Conservation (phyloP, 2,888 invertebrate species). For the Pachliopta kotzebuea region DNA sequence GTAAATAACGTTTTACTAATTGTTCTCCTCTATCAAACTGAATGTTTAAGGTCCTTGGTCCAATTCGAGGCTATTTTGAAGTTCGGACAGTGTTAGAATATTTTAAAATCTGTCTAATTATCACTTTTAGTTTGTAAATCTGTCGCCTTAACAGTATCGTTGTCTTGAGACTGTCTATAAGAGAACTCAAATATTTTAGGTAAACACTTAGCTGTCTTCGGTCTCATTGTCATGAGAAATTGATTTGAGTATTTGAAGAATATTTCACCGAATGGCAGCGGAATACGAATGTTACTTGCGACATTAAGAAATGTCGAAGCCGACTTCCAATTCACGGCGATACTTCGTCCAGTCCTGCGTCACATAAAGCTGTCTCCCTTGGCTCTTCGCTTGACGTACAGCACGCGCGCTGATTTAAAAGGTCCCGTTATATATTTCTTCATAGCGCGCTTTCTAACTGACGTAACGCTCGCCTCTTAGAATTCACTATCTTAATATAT, state of each 20-base stretch:
- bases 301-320: constrained; percentile 26
- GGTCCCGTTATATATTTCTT: constrained; percentile 31
- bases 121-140: too few species aligned
- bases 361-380: constrained; percentile 31
- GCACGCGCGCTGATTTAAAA: constrained; percentile 30
- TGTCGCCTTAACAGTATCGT: too few species aligned
- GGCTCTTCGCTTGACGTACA: constrained; percentile 20
- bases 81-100: too few species aligned
- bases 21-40: too few species aligned
- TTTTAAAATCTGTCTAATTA: too few species aligned
- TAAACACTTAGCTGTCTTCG: too few species aligned
- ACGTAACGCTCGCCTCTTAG: constrained; percentile 34
- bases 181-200: too few species aligned
- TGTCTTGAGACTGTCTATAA: too few species aligned
- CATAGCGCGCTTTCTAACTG: constrained; percentile 40
- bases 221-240: too few species aligned
- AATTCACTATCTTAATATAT: constrained; percentile 1
- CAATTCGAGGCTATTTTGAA: too few species aligned
- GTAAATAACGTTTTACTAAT: too few species aligned
- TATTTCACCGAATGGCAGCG: constrained; percentile 7
- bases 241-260: not conserved
- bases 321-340: constrained; percentile 22
- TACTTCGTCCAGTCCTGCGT: constrained; percentile 10
- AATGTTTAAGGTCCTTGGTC: too few species aligned
- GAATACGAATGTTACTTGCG: constrained; percentile 25